Evolutionary conservation across 2,888 invertebrate species (phyloP).

Genomic region (Physocephala rufipes): DNA sequence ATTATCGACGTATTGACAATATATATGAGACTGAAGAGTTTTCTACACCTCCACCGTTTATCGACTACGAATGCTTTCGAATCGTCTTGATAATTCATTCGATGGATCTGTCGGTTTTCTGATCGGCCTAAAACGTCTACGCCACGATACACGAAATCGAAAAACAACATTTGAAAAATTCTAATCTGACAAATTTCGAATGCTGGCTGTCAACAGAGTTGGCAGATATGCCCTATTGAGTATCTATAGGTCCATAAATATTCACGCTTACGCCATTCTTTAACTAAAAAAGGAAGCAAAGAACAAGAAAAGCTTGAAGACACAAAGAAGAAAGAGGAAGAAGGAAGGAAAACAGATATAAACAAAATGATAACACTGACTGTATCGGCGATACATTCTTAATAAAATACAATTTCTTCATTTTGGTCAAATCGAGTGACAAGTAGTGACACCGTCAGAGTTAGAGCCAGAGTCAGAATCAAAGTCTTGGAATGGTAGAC

Average conservation of each 20-base stretch:
- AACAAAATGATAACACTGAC: neutral
- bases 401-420: constrained; percentile 54
- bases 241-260: constrained; percentile 17
- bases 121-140: neutral
- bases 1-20: no score
- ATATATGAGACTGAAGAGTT: no score
- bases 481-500: neutral
- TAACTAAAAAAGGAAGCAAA: neutral
- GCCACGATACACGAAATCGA: neutral
- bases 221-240: constrained; percentile 20
- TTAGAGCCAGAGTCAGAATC: no score
- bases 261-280: constrained; percentile 6
- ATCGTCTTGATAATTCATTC: neutral
- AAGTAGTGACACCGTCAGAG: constrained; percentile 45
- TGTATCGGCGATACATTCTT: constrained; percentile 28
- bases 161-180: constrained; percentile 36
- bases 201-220: constrained; percentile 46
- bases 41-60: no score
- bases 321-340: no score
- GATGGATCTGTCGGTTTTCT: neutral
- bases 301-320: neutral
- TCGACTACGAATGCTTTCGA: no score
- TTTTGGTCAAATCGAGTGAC: constrained; percentile 61
- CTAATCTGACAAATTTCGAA: constrained; percentile 54
- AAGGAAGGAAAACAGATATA: neutral